phyloP scores from a whole-genome alignment of 1,140 invertebrate genomes.

The Nixonia krombeini region DNA sequence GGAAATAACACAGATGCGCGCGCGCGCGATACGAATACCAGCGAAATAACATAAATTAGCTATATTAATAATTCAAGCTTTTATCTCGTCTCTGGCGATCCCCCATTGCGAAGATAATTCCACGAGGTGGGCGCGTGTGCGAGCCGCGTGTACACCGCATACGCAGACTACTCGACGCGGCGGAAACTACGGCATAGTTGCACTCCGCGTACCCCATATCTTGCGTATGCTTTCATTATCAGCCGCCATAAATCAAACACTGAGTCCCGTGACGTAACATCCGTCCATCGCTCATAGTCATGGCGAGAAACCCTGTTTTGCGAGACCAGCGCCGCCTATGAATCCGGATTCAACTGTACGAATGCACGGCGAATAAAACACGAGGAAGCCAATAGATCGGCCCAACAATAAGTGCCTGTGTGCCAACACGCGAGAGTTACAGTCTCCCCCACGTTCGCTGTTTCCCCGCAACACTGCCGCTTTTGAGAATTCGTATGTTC shows the following conservation, averaged over 20 bases:
- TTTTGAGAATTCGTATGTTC: too few species aligned
- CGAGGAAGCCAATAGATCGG: slow-evolving; percentile 31
- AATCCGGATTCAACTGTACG: slow-evolving; percentile 39
- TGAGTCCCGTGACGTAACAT: slow-evolving; percentile 60
- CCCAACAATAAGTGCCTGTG: slow-evolving; percentile 30
- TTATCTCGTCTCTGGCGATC: slow-evolving; percentile 54
- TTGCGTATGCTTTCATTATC: slow-evolving; percentile 70
- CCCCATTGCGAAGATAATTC: slow-evolving; percentile 60
- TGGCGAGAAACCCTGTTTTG: slow-evolving; percentile 57
- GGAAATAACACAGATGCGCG: slow-evolving; percentile 4
- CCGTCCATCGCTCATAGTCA: slow-evolving; percentile 67
- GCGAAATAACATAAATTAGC: slow-evolving; percentile 56
- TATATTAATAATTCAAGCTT: slow-evolving; percentile 64
- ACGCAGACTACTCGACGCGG: slow-evolving; percentile 47
- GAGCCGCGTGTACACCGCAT: slow-evolving; percentile 35
- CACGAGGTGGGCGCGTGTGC: slow-evolving; percentile 27
- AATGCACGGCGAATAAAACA: slow-evolving; percentile 52
- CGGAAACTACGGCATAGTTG: slow-evolving; percentile 60
- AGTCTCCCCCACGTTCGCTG: too few species aligned
- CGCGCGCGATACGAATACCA: too few species aligned
- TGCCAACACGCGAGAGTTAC: background rate
- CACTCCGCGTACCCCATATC: slow-evolving; percentile 51
- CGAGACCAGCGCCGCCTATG: slow-evolving; percentile 37
- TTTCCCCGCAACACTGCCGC: too few species aligned
- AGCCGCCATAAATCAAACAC: slow-evolving; percentile 64